Conservation (phyloP, 2,888 invertebrate species). For the Phasia obesa region DNA sequence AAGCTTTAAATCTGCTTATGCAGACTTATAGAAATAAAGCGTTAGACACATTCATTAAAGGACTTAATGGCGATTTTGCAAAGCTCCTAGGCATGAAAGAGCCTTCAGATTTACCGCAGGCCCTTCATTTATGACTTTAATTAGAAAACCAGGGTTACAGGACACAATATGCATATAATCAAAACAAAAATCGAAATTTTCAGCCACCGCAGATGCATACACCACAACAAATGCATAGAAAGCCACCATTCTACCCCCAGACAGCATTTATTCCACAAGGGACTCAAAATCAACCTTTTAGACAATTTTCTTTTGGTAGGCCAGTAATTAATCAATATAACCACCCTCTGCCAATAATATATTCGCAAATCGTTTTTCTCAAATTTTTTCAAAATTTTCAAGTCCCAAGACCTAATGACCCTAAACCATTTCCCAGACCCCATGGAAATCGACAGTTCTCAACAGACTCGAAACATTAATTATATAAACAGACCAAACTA, state of each 20-base stretch:
- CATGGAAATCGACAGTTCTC: not conserved
- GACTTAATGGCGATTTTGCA: not conserved
- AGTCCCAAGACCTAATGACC: conserved; percentile 5
- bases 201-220: not conserved
- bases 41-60: not conserved
- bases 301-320: not conserved
- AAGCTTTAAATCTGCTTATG: not conserved
- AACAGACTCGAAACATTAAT: not conserved
- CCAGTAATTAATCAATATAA: not conserved
- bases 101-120: not conserved
- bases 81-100: not conserved
- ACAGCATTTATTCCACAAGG: not conserved
- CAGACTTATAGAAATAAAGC: conserved; percentile 3
- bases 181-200: not conserved
- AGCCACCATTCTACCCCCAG: not conserved
- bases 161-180: not conserved
- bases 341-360: too few relatives aligned
- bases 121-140: not conserved
- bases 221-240: not conserved
- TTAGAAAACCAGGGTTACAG: not conserved
- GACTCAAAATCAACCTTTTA: not conserved
- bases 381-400: conserved; percentile 5
- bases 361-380: too few relatives aligned
- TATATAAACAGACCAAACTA: conserved; percentile 9
- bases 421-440: conserved; percentile 4